Percentiles rank a stretch among this genome's conserved stretches.
Evolutionary conservation across 2,797 vertebrate species (phyloP).

Genomic region (Scleropages formosus): DNA sequence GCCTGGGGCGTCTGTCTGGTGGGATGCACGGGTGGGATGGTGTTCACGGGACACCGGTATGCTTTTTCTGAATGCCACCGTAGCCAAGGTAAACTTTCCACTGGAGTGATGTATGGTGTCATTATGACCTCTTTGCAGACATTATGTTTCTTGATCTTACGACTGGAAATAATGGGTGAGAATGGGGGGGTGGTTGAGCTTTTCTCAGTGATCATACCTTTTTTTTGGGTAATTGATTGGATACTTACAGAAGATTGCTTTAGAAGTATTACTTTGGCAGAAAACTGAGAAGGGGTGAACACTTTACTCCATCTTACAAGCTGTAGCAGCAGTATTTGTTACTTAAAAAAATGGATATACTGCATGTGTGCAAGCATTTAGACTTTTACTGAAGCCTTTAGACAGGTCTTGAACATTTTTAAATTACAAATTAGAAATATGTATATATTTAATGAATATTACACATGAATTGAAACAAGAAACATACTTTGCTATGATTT

Average conservation of each 20-base stretch:
- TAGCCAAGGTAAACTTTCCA: neutral
- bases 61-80: neutral
- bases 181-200: too few relatives aligned
- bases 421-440: too few relatives aligned
- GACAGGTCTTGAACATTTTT: too few relatives aligned
- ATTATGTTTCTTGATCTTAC: neutral
- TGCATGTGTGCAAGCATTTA: neutral
- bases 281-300: neutral
- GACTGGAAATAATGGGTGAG: too few relatives aligned
- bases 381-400: too few relatives aligned
- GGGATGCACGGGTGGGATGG: conserved; percentile 10
- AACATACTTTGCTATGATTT: too few relatives aligned
- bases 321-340: neutral
- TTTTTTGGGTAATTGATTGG: neutral
- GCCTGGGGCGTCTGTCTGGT: conserved; percentile 33
- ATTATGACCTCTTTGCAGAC: conserved; percentile 30
- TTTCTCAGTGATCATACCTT: neutral
- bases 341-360: conserved; percentile 1
- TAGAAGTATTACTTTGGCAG: neutral
- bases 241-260: neutral
- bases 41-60: neutral
- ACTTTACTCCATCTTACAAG: neutral
- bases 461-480: too few relatives aligned
- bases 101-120: conserved; percentile 36
- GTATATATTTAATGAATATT: too few relatives aligned